Percentiles rank a stretch among this genome's conserved stretches.
phyloP scores from a whole-genome alignment of 2,797 vertebrate genomes.

The Mycteria americana region DNA sequence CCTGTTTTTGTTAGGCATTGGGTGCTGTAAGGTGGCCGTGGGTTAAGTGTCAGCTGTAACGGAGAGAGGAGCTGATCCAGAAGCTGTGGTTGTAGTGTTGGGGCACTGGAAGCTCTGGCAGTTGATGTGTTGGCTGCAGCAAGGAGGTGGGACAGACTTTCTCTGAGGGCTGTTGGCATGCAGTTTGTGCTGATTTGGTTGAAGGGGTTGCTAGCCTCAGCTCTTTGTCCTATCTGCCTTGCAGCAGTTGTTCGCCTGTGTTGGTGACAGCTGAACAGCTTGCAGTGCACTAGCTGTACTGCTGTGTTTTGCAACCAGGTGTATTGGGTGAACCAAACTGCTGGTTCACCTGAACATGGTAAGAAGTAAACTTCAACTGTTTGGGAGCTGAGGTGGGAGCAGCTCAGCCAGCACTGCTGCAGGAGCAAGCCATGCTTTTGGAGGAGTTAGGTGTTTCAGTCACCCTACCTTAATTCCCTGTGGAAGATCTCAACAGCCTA shows the following conservation, averaged over 20 bases:
- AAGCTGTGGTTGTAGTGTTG: not conserved
- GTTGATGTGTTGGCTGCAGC: not conserved
- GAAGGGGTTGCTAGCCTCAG: not conserved
- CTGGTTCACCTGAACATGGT: not conserved
- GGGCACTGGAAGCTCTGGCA: not conserved
- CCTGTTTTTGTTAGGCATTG: not conserved
- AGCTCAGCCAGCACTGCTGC: not conserved
- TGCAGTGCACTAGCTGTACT: not conserved
- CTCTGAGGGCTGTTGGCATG: not conserved
- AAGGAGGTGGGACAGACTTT: not conserved
- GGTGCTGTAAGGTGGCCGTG: not conserved
- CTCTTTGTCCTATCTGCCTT: not conserved
- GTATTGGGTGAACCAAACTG: not conserved
- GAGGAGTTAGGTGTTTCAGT: not conserved
- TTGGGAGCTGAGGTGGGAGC: not conserved
- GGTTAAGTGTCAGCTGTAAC: not conserved
- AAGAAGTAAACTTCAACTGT: not conserved
- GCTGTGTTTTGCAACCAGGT: not conserved
- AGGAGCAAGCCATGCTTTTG: not conserved
- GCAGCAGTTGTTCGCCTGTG: not conserved
- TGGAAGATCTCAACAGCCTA: not conserved
- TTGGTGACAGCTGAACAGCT: not conserved
- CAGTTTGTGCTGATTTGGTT: not conserved
- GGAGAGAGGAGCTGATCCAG: not conserved
- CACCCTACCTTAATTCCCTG: not conserved